These are phyloP conservation scores for Pelobates fuscus DNA, from an alignment of 2,113 vertebrate species.

Conservation along the genomic window DNA sequence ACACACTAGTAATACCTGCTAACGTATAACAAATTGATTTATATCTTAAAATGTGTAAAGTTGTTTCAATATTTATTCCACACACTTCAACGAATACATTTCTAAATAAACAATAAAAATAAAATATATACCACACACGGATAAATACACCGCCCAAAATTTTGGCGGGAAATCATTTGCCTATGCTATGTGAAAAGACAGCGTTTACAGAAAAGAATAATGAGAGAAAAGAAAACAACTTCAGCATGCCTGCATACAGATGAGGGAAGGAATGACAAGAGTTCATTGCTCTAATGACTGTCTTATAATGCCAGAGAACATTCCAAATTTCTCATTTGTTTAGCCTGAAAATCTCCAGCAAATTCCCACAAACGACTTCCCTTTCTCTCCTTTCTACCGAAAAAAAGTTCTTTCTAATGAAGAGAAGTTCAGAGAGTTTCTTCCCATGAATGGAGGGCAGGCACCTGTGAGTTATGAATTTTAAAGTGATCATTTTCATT, in stretches of 20 bases:
- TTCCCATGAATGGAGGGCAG: conserved; percentile 80
- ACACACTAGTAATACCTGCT: no score
- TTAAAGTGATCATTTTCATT: conserved; percentile 88
- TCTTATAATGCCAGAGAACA: conserved; percentile 70
- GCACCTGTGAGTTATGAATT: conserved; percentile 90
- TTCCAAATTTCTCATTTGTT: conserved; percentile 84
- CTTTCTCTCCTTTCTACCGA: conserved; percentile 76
- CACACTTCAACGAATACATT: no score
- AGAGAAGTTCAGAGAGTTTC: conserved; percentile 81
- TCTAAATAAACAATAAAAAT: no score
- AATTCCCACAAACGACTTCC: conserved; percentile 85
- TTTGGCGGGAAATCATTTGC: conserved; percentile 19
- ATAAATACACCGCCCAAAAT: not conserved
- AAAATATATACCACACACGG: not conserved
- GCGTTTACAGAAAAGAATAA: not conserved
- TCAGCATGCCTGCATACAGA: conserved; percentile 46
- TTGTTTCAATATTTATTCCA: no score
- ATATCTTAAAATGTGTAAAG: no score
- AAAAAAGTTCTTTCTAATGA: conserved; percentile 75
- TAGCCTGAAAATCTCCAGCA: conserved; percentile 78
- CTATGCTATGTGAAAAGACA: conserved; percentile 27
- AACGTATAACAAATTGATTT: no score
- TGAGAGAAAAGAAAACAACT: conserved; percentile 20
- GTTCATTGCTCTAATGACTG: conserved; percentile 34
- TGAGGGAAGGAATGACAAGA: conserved; percentile 33